These are phyloP conservation scores for Ochotona curzoniae DNA, from an alignment of 2,113 vertebrate species.

Conservation along the genomic window DNA sequence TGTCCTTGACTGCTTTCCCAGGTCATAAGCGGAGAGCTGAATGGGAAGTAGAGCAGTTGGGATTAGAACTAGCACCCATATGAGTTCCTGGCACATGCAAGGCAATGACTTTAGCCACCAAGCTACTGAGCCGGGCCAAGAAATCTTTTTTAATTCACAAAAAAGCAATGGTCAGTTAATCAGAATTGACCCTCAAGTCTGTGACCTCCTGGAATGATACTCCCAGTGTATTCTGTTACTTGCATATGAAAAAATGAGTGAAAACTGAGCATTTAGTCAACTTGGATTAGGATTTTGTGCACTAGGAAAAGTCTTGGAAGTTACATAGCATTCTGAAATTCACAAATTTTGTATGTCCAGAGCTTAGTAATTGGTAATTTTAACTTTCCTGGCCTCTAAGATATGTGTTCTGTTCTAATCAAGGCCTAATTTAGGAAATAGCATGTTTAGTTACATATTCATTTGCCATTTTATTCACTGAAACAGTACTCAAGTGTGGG, in stretches of 20 bases:
- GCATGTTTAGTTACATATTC: not conserved
- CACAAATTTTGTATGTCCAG: not conserved
- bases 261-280: not conserved
- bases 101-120: no score
- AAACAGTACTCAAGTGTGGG: not conserved
- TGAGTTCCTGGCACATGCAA: no score
- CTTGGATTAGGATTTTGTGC: not conserved
- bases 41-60: no score
- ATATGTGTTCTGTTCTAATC: not conserved
- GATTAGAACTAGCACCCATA: no score
- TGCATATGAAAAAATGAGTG: not conserved
- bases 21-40: no score
- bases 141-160: no score
- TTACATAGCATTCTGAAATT: conserved; percentile 21
- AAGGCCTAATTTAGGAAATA: not conserved
- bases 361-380: conserved; percentile 14
- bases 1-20: no score
- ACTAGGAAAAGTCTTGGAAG: conserved; percentile 17
- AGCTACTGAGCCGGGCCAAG: no score
- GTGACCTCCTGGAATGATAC: not conserved
- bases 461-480: not conserved
- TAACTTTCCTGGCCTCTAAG: not conserved
- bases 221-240: not conserved
- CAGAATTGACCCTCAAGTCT: not conserved
- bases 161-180: not conserved